Base-by-base conservation (phyloP, 2,797 vertebrate genomes). In the Peromyscus melanophrys region DNA sequence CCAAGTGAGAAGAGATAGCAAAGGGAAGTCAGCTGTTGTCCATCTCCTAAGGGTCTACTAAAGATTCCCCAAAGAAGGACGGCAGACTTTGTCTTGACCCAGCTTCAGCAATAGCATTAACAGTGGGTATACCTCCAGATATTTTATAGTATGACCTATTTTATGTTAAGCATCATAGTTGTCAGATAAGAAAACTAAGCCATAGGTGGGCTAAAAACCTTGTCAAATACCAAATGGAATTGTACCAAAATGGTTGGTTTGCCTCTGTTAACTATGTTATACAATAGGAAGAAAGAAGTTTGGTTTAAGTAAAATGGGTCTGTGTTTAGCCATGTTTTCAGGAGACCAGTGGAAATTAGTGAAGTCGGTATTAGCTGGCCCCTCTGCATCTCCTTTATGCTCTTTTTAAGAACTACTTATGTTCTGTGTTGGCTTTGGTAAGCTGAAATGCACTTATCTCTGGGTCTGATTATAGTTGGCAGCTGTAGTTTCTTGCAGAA, bases 191-290 rank as follows among this genome's bases (percentile, higher is more conserved):
- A 69, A 97, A 55, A 87, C 34, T 90, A 76, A 96, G 89, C 94
- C 75, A 96, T 85, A 5, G 6, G n/a, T 46, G 86, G 80, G 73
- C 95, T 98, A 75, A 76, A 92, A 75, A 88, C n/a, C 25, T 97
- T 49, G 43, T 13, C 19, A 67, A 96, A 97, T 89, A 78, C 95
- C 17, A 81, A 90, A 88, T 65, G 76, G 63, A 86, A 46, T 46
- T 87, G 31, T 87, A 77, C 4, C 0, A 93, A 91, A 10, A 73
- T 76, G 5, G 1, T 52, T 86, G 14, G 5, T 69, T 61, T 4
- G 14, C 49, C 2, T 90, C n/a, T 89, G 34, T 23, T 69, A 86
- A 89, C 8, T n/a, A 65, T 65, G 2, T 67, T 90, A n/a, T 78
- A 59, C 21, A 73, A 0, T 4, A 83, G 57, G 88, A 19, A 84